Percentiles rank a stretch among this genome's conserved stretches.
These are phyloP conservation scores for Neopelma chrysocephalum DNA, from an alignment of 2,797 vertebrate genomes.

Conservation along the genomic window DNA sequence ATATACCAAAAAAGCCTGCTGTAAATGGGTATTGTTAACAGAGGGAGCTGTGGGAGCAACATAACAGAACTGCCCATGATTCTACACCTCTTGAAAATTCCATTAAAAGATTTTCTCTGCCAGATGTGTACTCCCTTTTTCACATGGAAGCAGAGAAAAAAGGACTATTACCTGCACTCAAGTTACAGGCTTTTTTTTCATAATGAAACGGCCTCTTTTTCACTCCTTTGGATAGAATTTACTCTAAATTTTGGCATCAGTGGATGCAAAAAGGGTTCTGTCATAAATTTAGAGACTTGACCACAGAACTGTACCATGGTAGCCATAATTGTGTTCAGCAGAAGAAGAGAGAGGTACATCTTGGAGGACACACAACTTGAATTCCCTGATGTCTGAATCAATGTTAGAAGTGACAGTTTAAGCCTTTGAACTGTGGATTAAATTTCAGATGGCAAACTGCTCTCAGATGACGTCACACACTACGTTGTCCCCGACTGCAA, in stretches of 20 bases:
- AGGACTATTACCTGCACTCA: neutral
- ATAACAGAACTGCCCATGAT: neutral
- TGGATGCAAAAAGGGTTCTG: neutral
- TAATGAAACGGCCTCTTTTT: neutral
- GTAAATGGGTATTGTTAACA: neutral
- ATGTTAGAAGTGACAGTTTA: neutral
- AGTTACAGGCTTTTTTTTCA: neutral
- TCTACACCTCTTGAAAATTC: neutral
- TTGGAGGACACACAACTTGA: neutral
- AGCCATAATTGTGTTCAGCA: neutral
- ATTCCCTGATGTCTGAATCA: neutral
- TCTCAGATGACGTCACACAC: conserved; percentile 88
- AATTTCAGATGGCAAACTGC: conserved; percentile 85
- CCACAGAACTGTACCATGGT: neutral
- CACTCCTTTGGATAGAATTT: neutral
- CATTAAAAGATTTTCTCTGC: neutral
- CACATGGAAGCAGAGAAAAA: neutral
- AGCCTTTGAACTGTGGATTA: conserved; percentile 33
- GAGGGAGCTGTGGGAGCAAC: neutral
- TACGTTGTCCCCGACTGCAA: conserved; percentile 92
- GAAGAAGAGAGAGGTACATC: neutral
- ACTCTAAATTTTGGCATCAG: neutral
- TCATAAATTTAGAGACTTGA: neutral
- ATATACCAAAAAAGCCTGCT: neutral
- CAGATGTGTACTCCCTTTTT: neutral